phyloP scores from a whole-genome alignment of 2,797 vertebrate genomes.

The Harpagifer antarcticus region DNA sequence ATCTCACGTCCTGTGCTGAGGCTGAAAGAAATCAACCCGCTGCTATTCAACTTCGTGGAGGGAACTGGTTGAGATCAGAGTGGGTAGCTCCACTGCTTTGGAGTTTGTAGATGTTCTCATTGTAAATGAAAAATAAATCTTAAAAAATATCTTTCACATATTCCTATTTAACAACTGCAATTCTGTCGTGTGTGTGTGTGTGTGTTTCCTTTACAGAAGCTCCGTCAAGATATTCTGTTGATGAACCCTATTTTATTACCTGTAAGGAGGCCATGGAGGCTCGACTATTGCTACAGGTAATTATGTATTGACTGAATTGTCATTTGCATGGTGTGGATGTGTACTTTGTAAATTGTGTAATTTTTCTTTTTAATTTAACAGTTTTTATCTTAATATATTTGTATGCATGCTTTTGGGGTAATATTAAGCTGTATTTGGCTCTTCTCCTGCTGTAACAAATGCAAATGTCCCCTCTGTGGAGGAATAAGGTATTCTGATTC shows the following conservation, averaged over 20 bases:
- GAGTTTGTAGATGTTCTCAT: background rate
- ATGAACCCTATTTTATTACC: conserved; percentile 99
- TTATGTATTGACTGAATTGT: conserved; percentile 20
- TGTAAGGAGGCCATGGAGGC: conserved; percentile 98
- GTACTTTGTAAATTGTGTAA: no score
- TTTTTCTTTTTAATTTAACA: no score
- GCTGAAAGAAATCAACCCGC: conserved; percentile 94
- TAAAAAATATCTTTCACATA: background rate
- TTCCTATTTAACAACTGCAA: no score
- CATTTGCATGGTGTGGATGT: background rate
- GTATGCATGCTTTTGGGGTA: no score
- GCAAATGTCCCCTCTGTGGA: no score
- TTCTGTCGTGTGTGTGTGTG: background rate
- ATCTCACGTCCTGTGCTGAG: conserved; percentile 92
- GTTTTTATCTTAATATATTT: no score
- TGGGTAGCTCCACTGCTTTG: conserved; percentile 67
- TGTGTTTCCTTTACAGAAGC: conserved; percentile 85
- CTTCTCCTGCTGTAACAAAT: no score
- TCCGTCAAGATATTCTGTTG: conserved; percentile 96
- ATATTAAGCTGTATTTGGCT: no score
- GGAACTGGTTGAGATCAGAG: conserved; percentile 98
- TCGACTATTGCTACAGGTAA: conserved; percentile 92
- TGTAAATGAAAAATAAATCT: background rate
- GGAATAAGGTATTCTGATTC: no score
- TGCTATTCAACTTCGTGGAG: conserved; percentile 98